Conservation (phyloP, 2,888 invertebrate genomes). For the Hyposoter didymator region DNA sequence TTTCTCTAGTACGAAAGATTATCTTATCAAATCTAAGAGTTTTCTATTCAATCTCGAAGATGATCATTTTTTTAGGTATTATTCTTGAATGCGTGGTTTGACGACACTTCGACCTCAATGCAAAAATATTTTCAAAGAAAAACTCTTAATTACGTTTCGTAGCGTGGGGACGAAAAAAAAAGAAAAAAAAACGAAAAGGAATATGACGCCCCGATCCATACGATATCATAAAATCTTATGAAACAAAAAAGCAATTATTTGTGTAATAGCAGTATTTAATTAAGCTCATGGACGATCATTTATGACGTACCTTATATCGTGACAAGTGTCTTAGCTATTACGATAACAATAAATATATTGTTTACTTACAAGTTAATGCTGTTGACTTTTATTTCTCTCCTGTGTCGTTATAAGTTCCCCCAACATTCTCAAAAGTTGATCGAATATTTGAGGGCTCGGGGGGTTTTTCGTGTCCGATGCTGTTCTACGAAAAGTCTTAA, state of each 20-base stretch:
- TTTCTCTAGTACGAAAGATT: background rate
- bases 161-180: background rate
- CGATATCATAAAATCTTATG: slow-evolving; percentile 62
- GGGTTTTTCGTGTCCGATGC: no score
- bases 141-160: slow-evolving; percentile 22
- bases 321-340: slow-evolving; percentile 83
- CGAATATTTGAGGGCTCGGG: no score
- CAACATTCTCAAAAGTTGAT: background rate
- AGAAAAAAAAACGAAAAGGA: slow-evolving; percentile 29
- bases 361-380: slow-evolving; percentile 80
- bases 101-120: background rate
- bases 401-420: background rate
- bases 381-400: slow-evolving; percentile 13
- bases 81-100: background rate
- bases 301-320: slow-evolving; percentile 83
- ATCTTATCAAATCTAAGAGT: background rate
- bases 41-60: background rate
- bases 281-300: slow-evolving; percentile 83
- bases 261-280: slow-evolving; percentile 83
- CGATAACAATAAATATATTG: slow-evolving; percentile 83
- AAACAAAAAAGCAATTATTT: slow-evolving; percentile 77
- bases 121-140: slow-evolving; percentile 20
- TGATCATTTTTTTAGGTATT: background rate
- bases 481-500: no score
- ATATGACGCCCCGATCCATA: slow-evolving; percentile 35